phyloP scores from a whole-genome alignment of 2,888 invertebrate genomes.

The Laspeyria flexula region DNA sequence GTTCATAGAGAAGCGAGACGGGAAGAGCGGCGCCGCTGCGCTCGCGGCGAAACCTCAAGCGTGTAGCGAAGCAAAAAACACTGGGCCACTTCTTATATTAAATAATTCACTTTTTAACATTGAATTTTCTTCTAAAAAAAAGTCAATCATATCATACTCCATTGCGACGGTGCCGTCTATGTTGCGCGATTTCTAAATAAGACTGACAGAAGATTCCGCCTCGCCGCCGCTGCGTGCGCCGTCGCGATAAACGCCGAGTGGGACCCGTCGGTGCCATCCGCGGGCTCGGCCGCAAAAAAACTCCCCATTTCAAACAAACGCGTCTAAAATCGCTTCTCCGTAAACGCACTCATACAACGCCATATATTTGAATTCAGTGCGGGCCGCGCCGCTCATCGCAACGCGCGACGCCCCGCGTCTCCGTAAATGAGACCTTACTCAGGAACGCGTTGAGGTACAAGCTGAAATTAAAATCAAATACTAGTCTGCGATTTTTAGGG shows the following conservation, averaged over 20 bases:
- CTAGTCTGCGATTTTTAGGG: too few species aligned
- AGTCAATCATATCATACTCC: too few species aligned
- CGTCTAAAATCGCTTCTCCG: too few species aligned
- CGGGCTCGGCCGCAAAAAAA: constrained; percentile 1
- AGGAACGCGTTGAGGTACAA: too few species aligned
- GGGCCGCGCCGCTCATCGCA: neutral
- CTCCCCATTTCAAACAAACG: too few species aligned
- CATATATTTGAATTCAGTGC: neutral
- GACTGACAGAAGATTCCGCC: constrained; percentile 5
- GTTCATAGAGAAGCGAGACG: constrained; percentile 12
- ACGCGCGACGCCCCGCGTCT: too few species aligned
- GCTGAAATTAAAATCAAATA: too few species aligned
- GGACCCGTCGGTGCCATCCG: constrained; percentile 1
- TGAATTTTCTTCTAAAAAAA: too few species aligned
- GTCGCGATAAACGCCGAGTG: constrained; percentile 2
- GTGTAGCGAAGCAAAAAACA: too few species aligned
- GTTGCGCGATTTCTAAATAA: neutral
- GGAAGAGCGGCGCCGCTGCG: constrained; percentile 7
- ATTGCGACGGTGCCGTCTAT: neutral
- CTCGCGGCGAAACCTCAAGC: constrained; percentile 2
- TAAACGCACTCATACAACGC: neutral
- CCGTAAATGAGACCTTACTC: neutral
- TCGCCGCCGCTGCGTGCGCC: neutral
- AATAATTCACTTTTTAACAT: neutral
- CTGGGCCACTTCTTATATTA: neutral